A percentile compares a stretch with the other conserved stretches of the same genome.
Conservation (phyloP, 2,888 invertebrate genomes). For the Branchellion lobata region DNA sequence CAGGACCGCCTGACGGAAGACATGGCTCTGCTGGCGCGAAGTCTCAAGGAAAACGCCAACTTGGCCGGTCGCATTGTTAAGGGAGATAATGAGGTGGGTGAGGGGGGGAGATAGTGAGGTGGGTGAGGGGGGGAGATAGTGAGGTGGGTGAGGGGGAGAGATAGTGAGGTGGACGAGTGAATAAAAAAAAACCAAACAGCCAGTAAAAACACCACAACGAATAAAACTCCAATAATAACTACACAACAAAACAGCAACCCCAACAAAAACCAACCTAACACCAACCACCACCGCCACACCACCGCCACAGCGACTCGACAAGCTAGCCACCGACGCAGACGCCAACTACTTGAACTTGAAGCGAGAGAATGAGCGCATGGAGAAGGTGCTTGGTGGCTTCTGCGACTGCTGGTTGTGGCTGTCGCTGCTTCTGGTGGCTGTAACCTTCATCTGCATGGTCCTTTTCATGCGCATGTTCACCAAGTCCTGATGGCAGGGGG, state of each 20-base stretch:
- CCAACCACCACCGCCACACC: too few relatives aligned
- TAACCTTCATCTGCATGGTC: constrained; percentile 87
- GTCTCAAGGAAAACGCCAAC: constrained; percentile 84
- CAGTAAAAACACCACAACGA: too few relatives aligned
- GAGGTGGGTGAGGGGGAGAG: too few relatives aligned
- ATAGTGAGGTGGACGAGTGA: too few relatives aligned
- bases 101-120: background rate
- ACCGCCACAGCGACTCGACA: constrained; percentile 69
- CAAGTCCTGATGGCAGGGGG: constrained; percentile 47
- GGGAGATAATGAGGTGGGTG: constrained; percentile 78
- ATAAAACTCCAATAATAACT: too few relatives aligned
- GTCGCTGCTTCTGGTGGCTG: constrained; percentile 79
- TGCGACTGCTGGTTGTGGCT: constrained; percentile 95
- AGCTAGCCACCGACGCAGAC: constrained; percentile 78
- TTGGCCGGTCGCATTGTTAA: constrained; percentile 85
- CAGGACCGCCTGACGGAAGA: constrained; percentile 91
- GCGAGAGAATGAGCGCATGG: constrained; percentile 77
- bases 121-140: background rate
- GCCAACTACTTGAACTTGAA: constrained; percentile 75
- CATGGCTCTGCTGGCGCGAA: constrained; percentile 83
- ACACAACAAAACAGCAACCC: too few relatives aligned
- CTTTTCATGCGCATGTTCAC: constrained; percentile 87
- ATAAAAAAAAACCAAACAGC: too few relatives aligned
- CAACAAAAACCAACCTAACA: too few relatives aligned
- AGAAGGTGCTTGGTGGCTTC: constrained; percentile 79